Percentiles rank a stretch among this genome's conserved stretches.
phyloP scores from a whole-genome alignment of 1,140 invertebrate genomes.

The Saccostrea cuccullata region DNA sequence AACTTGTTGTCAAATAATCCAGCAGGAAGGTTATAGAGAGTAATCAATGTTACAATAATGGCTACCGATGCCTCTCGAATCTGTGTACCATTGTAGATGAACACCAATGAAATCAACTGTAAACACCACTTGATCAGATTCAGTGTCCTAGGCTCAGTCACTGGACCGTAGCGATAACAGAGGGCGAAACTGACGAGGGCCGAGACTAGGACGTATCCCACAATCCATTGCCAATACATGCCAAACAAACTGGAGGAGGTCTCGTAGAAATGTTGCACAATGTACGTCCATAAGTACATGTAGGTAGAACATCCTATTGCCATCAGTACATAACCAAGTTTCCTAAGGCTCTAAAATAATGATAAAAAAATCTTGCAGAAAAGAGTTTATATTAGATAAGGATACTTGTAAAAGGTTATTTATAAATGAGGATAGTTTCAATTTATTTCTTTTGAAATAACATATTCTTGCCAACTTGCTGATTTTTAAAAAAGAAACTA shows the following conservation, averaged over 20 bases:
- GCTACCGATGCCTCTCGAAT: constrained; percentile 86
- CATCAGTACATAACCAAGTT: constrained; percentile 59
- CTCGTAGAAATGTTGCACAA: constrained; percentile 51
- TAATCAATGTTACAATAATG: constrained; percentile 83
- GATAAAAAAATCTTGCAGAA: neutral
- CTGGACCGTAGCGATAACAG: constrained; percentile 93
- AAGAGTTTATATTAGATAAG: too few relatives aligned
- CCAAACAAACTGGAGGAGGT: constrained; percentile 47
- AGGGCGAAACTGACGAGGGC: constrained; percentile 90
- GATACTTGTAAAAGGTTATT: too few relatives aligned
- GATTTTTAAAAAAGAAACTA: too few relatives aligned
- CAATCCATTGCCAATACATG: constrained; percentile 85
- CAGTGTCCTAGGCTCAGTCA: constrained; percentile 87
- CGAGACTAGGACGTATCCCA: constrained; percentile 87
- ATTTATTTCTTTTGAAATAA: too few relatives aligned
- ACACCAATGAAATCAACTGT: constrained; percentile 83
- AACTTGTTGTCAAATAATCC: constrained; percentile 74
- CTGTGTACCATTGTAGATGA: constrained; percentile 88
- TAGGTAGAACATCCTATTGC: constrained; percentile 61
- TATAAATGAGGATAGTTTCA: too few relatives aligned
- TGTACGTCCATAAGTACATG: constrained; percentile 56
- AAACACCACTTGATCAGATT: constrained; percentile 91
- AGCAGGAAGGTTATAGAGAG: constrained; percentile 83
- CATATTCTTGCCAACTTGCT: too few relatives aligned
- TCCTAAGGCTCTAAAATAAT: constrained; percentile 62